These are phyloP conservation scores for Symphodus melops DNA, from an alignment of 2,113 vertebrate species.

Conservation along the genomic window DNA sequence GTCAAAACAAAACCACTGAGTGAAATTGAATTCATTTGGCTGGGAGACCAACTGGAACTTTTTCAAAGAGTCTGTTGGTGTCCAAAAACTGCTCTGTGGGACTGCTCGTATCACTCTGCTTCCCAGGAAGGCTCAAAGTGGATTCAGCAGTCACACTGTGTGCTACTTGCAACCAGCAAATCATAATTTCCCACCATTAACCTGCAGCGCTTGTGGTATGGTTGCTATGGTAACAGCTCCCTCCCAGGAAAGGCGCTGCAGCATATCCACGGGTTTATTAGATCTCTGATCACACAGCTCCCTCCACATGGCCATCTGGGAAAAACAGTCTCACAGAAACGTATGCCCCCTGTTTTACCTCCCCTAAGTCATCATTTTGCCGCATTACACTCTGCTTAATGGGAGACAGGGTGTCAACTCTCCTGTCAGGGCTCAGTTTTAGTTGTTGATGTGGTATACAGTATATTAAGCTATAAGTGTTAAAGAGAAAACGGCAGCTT, in stretches of 20 bases:
- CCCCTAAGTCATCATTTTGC: constrained; percentile 38
- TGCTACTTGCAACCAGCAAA: constrained; percentile 52
- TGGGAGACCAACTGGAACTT: constrained; percentile 1
- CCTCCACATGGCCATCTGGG: constrained; percentile 72
- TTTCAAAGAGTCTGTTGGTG: constrained; percentile 7
- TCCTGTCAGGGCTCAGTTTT: constrained; percentile 18
- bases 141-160: constrained; percentile 37
- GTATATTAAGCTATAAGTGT: constrained; percentile 22
- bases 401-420: constrained; percentile 28
- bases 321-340: constrained; percentile 56
- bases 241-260: constrained; percentile 72
- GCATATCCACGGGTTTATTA: constrained; percentile 76
- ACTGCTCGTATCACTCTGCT: neutral
- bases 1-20: constrained; percentile 3
- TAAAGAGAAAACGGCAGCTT: constrained; percentile 18
- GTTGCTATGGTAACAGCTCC: constrained; percentile 74
- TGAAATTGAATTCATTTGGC: constrained; percentile 4
- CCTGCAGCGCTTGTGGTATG: constrained; percentile 72
- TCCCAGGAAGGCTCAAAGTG: constrained; percentile 31
- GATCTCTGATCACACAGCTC: constrained; percentile 79
- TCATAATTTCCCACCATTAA: constrained; percentile 75
- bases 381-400: constrained; percentile 29
- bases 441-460: neutral
- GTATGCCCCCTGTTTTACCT: constrained; percentile 63
- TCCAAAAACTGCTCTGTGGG: constrained; percentile 17